phyloP scores from a whole-genome alignment of 1,140 invertebrate species.

The Musca domestica region DNA sequence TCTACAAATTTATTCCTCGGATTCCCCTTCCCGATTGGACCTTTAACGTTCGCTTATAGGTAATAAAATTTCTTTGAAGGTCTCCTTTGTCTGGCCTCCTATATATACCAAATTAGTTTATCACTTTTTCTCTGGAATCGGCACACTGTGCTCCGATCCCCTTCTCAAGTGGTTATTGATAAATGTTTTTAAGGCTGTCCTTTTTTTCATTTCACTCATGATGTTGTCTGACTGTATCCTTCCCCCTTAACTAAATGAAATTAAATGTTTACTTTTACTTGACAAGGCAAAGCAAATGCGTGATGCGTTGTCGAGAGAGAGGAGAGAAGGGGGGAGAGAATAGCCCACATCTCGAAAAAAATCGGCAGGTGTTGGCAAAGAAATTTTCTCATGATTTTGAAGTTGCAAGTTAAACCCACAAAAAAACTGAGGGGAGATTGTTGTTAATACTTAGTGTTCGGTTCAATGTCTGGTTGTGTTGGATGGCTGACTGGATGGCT shows the following conservation, averaged over 20 bases:
- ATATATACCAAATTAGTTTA: too few species aligned
- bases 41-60: too few species aligned
- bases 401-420: conserved; percentile 6
- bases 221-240: neutral
- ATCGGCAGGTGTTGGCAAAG: conserved; percentile 48
- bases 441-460: conserved; percentile 3
- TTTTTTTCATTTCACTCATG: neutral
- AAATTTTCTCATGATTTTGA: conserved; percentile 50
- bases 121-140: too few species aligned
- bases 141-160: too few species aligned
- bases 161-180: conserved; percentile 2
- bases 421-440: conserved; percentile 19
- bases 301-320: neutral
- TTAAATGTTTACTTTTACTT: conserved; percentile 20
- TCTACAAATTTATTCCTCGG: too few species aligned
- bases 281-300: neutral
- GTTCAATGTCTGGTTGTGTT: neutral
- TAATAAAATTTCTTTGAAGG: too few species aligned
- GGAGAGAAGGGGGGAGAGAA: neutral
- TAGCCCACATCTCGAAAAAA: conserved; percentile 32
- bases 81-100: too few species aligned
- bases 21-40: too few species aligned
- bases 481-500: neutral
- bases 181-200: neutral
- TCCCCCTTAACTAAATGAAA: neutral